Evolutionary conservation across 2,113 vertebrate species (phyloP).

Genomic region (Corythornis vintsioides): DNA sequence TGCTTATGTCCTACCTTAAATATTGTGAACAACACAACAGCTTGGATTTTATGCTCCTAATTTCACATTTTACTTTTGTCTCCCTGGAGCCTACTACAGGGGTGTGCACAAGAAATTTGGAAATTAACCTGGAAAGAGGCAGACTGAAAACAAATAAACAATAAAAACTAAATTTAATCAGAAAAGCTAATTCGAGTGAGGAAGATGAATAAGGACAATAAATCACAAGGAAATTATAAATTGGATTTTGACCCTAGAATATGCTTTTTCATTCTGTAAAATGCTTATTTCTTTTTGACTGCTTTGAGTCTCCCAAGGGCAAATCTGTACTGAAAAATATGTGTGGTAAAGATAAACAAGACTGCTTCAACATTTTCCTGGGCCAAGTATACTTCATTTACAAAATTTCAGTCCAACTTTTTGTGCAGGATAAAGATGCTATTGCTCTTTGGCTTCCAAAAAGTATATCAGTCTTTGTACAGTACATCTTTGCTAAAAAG

Average conservation of each 20-base stretch:
- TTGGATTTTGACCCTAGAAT: neutral
- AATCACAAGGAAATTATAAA: neutral
- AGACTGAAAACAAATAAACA: neutral
- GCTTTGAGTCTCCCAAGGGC: neutral
- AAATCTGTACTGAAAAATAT: neutral
- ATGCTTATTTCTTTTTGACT: neutral
- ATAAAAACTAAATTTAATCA: neutral
- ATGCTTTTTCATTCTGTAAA: neutral
- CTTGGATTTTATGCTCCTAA: neutral
- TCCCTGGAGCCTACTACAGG: neutral
- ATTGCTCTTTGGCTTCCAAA: neutral
- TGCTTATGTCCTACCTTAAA: neutral
- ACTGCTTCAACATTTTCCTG: neutral
- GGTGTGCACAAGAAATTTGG: neutral
- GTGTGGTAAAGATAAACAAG: neutral
- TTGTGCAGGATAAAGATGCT: neutral
- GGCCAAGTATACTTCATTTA: neutral
- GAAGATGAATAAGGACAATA: neutral
- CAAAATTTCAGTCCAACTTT: neutral
- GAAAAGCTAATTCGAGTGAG: neutral
- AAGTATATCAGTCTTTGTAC: neutral
- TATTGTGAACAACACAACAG: neutral
- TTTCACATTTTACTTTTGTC: neutral
- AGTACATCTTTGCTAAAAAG: neutral
- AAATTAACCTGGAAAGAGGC: neutral